Evolutionary conservation across 2,888 invertebrate genomes (phyloP), one percentile per base, ranked within the genome.

Genomic region (Notodonta dromedarius): DNA sequence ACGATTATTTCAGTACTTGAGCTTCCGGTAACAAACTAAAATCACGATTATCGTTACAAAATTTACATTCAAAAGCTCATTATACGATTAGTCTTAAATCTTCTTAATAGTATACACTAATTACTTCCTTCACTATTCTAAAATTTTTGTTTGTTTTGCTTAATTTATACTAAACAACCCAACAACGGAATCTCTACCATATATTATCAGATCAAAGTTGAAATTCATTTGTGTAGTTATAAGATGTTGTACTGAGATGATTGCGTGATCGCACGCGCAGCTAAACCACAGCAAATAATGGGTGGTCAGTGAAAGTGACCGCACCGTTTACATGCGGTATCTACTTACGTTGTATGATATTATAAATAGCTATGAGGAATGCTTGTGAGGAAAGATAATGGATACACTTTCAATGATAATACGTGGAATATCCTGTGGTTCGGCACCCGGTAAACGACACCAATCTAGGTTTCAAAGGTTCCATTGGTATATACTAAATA

Each of bases 251-350:
- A 52, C 51, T 32, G 16, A 62, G 59, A 63, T 65, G 69, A 78
- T 85, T 62, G 85, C 85, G 82, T 86, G 87, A 70, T 71, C 62
- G 67, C 66, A 69, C 55, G 32, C 54, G 39, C 54, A 54, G 54
- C 54, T 14, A 39, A 39, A 54, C 53, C 53, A 39, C 12, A 62
- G 76, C 74, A 70, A 67, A 67, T 73, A 69, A 63, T 67, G 51
- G 56, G 57, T 63, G 66, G 69, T 57, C 70, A 80, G 84, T 76
- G 84, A 85, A 84, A 85, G 84, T 83, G 68, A 63, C 64, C 67
- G 62, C 67, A 64, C 60, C 58, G 60, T 62, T 59, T 56, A 56
- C 58, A 51, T 24, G 24, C 24, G 24, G 24, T 24, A 24, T 2
- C 24, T 65, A 61, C 70, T 69, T 69, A 32, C n/a, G n/a, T 60